These are phyloP conservation scores for Hypomecis atomaria DNA, from an alignment of 2,888 invertebrate species.

Conservation along the genomic window DNA sequence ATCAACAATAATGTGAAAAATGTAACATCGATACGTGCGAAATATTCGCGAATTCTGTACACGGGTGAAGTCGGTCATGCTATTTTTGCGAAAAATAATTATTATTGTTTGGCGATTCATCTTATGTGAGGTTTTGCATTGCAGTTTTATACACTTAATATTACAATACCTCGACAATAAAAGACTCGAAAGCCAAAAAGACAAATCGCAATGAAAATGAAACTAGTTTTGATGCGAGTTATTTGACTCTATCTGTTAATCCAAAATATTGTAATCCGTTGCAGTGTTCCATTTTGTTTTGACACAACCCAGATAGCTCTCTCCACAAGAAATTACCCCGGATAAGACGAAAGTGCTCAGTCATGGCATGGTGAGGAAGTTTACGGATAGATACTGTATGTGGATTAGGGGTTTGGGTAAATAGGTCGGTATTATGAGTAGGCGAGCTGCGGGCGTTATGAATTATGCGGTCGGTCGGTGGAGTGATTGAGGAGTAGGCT, in stretches of 20 bases:
- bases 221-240: background rate
- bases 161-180: no score
- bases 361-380: slow-evolving; percentile 23
- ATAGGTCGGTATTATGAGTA: slow-evolving; percentile 32
- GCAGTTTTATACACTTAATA: background rate
- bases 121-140: slow-evolving; percentile 44
- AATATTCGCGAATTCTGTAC: no score
- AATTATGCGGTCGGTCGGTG: slow-evolving; percentile 55
- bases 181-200: no score
- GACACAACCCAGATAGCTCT: slow-evolving; percentile 11
- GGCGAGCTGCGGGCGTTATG: slow-evolving; percentile 46
- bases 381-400: slow-evolving; percentile 16
- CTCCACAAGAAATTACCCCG: slow-evolving; percentile 13
- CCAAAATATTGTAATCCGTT: background rate
- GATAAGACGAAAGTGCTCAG: slow-evolving; percentile 22
- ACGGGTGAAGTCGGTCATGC: no score
- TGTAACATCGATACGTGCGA: no score
- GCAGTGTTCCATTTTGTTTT: background rate
- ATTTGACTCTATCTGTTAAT: background rate
- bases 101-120: slow-evolving; percentile 48
- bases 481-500: slow-evolving; percentile 63
- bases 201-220: background rate
- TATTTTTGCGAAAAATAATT: no score
- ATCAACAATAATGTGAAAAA: no score
- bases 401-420: slow-evolving; percentile 36